Percentiles rank a stretch among this genome's conserved stretches.
Conservation (phyloP, 2,797 vertebrate species). For the Odontamblyopus lacepedii region DNA sequence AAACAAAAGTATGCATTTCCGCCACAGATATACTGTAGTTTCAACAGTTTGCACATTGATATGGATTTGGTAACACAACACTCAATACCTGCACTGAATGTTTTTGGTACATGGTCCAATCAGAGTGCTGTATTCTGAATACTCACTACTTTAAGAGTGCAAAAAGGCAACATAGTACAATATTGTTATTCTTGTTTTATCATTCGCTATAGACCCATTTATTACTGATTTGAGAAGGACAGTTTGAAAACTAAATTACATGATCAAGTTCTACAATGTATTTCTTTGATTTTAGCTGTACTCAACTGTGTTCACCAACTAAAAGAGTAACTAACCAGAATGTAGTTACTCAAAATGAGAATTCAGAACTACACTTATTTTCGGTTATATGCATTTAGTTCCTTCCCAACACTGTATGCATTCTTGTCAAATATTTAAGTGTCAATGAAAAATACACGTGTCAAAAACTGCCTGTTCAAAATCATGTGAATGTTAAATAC, state of each 20-base stretch:
- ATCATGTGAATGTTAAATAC: neutral
- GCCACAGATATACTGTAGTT: neutral
- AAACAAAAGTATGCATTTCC: neutral
- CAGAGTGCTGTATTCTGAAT: neutral
- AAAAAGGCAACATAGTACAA: neutral
- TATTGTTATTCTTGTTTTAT: too few species aligned
- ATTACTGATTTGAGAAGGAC: too few species aligned
- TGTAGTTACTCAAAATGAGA: too few species aligned
- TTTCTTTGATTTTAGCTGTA: too few species aligned
- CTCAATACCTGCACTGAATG: neutral
- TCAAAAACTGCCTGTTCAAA: neutral
- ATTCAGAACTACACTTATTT: too few species aligned
- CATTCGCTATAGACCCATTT: neutral
- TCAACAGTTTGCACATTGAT: neutral
- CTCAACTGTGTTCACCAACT: too few species aligned
- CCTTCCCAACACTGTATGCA: too few species aligned
- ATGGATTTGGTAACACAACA: neutral
- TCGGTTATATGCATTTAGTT: too few species aligned
- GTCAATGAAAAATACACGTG: neutral
- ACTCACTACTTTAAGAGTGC: neutral
- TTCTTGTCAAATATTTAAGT: neutral
- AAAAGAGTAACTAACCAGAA: too few species aligned
- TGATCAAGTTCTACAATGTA: too few species aligned
- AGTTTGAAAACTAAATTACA: too few species aligned
- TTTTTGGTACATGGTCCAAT: neutral